Percentiles rank a stretch among this genome's conserved stretches.
phyloP scores from a whole-genome alignment of 2,888 invertebrate genomes.

The Arctia plantaginis region DNA sequence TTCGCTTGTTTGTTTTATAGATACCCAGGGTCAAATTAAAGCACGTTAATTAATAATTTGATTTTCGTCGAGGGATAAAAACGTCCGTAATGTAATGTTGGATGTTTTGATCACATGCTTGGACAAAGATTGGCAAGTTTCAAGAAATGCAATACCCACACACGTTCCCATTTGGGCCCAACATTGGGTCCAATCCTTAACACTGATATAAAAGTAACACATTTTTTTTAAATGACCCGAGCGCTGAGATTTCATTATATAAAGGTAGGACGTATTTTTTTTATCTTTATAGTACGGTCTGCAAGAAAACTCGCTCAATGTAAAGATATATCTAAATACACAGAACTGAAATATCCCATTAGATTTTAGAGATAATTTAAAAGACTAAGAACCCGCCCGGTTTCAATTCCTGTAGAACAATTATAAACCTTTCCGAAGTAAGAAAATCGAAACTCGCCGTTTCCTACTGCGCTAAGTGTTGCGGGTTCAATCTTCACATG shows the following conservation, averaged over 20 bases:
- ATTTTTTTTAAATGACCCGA: conserved; percentile 4
- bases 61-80: conserved; percentile 42
- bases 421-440: too few species aligned
- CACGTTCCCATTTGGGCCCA: background rate
- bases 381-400: background rate
- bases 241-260: conserved; percentile 29
- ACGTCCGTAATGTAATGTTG: conserved; percentile 18
- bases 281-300: background rate
- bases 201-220: conserved; percentile 14
- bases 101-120: conserved; percentile 21
- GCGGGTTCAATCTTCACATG: too few species aligned
- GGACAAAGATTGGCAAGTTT: conserved; percentile 8
- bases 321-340: background rate
- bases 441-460: too few species aligned
- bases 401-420: too few species aligned
- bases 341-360: background rate
- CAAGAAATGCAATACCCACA: background rate
- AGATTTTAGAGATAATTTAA: background rate
- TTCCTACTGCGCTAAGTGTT: too few species aligned
- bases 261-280: background rate
- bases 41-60: conserved; percentile 50
- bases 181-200: conserved; percentile 9
- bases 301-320: background rate
- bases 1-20: conserved; percentile 16
- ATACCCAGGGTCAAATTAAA: conserved; percentile 37